Percentiles rank a stretch among this genome's conserved stretches.
Evolutionary conservation across 2,888 invertebrate genomes (phyloP).

Genomic region (Aplocera efformata): DNA sequence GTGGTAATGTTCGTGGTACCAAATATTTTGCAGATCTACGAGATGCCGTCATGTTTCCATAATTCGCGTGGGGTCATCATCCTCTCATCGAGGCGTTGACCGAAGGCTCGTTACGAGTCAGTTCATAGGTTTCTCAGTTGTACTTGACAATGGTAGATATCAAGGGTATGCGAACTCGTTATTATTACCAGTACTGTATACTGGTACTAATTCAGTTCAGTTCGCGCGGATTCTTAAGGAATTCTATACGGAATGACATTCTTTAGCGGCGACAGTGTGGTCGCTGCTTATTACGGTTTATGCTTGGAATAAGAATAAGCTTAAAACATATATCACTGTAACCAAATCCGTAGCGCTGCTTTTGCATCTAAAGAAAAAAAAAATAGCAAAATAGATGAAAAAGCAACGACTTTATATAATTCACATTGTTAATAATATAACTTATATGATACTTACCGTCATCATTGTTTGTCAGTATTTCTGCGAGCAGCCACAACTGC

Average conservation of each 20-base stretch:
- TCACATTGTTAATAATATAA: no score
- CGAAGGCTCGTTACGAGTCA: conserved; percentile 3
- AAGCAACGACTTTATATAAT: no score
- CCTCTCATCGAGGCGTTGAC: conserved; percentile 14
- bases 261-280: no score
- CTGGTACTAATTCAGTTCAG: no score
- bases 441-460: conserved; percentile 91
- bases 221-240: no score
- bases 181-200: not conserved
- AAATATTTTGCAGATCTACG: conserved; percentile 13
- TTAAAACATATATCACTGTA: no score
- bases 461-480: conserved; percentile 89
- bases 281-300: no score
- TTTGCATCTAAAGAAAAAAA: no score
- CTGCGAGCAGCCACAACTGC: conserved; percentile 95
- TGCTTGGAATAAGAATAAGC: no score
- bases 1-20: not conserved
- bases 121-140: conserved; percentile 10
- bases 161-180: conserved; percentile 1
- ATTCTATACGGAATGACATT: no score
- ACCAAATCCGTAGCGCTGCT: no score
- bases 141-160: conserved; percentile 11
- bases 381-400: no score
- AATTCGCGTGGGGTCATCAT: conserved; percentile 13
- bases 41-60: conserved; percentile 11